phyloP scores from a whole-genome alignment of 2,888 invertebrate genomes.

The Nezara viridula region DNA sequence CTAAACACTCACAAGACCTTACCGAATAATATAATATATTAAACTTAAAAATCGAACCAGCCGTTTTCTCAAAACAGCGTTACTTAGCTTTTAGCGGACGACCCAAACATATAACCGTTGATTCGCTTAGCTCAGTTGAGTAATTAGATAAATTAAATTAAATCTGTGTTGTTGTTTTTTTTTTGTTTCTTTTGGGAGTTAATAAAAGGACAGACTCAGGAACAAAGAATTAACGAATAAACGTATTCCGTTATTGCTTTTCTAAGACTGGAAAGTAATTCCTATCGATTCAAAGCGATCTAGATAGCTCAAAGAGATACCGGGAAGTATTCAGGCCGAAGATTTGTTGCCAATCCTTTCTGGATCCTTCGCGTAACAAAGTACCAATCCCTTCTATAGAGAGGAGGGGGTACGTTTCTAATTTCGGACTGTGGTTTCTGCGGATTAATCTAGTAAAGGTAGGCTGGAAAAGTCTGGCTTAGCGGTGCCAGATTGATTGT shows the following conservation, averaged over 20 bases:
- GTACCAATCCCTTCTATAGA: slow-evolving; percentile 9
- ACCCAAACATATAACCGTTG: no score
- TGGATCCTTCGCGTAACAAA: not conserved
- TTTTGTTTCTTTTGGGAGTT: no score
- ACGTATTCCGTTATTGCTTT: not conserved
- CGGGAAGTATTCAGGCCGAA: not conserved
- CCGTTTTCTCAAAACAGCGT: no score
- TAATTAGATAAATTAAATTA: no score
- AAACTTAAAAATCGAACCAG: no score
- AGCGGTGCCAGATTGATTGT: slow-evolving; percentile 40
- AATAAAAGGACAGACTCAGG: no score
- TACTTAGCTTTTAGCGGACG: no score
- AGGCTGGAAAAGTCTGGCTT: not conserved
- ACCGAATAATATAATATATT: no score
- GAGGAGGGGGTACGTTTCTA: not conserved
- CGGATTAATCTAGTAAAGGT: slow-evolving; percentile 42
- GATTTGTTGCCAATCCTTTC: slow-evolving; percentile 34
- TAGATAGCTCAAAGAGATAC: not conserved
- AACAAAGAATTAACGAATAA: not conserved
- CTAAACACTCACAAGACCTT: no score
- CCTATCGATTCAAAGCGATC: not conserved
- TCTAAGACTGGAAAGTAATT: not conserved
- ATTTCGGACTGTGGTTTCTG: not conserved
- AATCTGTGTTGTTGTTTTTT: no score
- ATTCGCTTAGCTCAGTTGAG: no score